Evolutionary conservation across 2,888 invertebrate genomes (phyloP).

Genomic region (Hirtodrosophila cameraria): DNA sequence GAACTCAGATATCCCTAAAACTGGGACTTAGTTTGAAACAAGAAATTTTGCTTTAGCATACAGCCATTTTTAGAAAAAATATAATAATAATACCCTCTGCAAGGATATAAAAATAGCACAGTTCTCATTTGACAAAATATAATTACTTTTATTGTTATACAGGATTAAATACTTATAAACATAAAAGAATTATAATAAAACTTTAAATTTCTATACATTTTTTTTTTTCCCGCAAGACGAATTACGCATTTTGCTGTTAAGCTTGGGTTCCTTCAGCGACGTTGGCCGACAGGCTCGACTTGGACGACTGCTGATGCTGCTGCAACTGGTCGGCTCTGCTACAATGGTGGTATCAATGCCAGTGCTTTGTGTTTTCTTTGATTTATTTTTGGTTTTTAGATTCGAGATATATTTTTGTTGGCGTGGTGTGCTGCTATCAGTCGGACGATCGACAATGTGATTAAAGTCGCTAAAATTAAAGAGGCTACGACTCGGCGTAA

Average conservation of each 20-base stretch:
- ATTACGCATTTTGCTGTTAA: constrained; percentile 44
- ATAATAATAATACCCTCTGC: no score
- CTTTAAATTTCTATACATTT: no score
- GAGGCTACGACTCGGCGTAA: constrained; percentile 21
- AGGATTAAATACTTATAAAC: no score
- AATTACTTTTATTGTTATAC: no score
- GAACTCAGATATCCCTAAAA: no score
- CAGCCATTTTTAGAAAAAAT: no score
- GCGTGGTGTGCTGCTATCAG: constrained; percentile 31
- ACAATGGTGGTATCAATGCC: background rate
- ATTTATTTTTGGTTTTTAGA: background rate
- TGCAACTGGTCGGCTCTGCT: background rate
- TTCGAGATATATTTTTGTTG: background rate
- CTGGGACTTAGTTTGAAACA: no score
- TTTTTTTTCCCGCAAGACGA: no score
- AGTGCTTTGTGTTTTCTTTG: background rate
- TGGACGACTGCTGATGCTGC: constrained; percentile 22
- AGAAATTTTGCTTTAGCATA: no score
- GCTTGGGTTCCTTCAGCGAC: constrained; percentile 35
- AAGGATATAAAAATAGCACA: no score
- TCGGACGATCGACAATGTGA: constrained; percentile 5
- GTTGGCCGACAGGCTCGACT: constrained; percentile 45
- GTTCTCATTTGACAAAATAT: no score
- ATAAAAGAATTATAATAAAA: no score
- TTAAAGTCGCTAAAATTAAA: constrained; percentile 32